A percentile compares a stretch with the other conserved stretches of the same genome.
phyloP scores from a whole-genome alignment of 2,888 invertebrate species.

The Xylota segnis region DNA sequence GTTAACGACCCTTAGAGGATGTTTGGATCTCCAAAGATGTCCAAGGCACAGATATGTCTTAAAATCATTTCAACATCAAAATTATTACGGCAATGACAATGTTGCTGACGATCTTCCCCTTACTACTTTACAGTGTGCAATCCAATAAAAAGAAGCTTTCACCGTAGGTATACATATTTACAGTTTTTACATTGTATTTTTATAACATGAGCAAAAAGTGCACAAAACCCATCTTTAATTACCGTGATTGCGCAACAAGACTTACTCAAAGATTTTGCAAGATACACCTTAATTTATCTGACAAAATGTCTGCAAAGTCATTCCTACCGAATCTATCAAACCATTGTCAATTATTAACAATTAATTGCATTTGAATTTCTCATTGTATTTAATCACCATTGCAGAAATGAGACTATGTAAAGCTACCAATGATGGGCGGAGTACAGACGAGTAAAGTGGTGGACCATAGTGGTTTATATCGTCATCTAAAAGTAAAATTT shows the following conservation, averaged over 20 bases:
- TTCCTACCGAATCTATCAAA: constrained; percentile 13
- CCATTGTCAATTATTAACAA: constrained; percentile 42
- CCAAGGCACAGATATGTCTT: background rate
- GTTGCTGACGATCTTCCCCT: background rate
- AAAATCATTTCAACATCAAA: background rate
- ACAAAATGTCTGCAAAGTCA: constrained; percentile 12
- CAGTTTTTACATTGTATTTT: background rate
- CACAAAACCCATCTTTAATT: constrained; percentile 32
- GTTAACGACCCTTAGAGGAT: too few species aligned
- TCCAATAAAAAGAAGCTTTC: background rate
- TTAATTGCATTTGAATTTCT: constrained; percentile 51
- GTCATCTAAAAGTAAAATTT: too few species aligned
- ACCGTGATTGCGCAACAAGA: constrained; percentile 21
- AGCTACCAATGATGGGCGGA: background rate
- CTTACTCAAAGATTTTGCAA: constrained; percentile 22
- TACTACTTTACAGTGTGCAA: background rate
- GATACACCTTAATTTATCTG: constrained; percentile 15
- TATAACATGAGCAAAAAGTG: background rate
- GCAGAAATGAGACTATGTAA: background rate
- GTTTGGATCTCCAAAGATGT: too few species aligned
- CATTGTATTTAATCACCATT: background rate
- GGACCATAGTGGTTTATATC: background rate
- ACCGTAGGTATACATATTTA: too few species aligned
- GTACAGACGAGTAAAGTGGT: background rate
- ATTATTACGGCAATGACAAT: background rate